Base-by-base conservation (phyloP, 2,888 invertebrate genomes). In the Chloroclysta siterata region DNA sequence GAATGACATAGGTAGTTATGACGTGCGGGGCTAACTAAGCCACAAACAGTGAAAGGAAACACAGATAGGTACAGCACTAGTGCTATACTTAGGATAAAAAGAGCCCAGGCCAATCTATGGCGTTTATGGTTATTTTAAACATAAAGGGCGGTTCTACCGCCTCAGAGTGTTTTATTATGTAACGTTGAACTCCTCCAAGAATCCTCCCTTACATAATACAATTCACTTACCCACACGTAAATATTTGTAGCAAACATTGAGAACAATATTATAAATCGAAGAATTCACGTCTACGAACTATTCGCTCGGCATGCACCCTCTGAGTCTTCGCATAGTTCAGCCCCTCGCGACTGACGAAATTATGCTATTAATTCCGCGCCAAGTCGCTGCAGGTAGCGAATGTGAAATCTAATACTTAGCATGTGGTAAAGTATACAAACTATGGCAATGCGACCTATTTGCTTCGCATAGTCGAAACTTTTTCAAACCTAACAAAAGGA, bases 301-400 rank as follows among this genome's bases (percentile, higher is more conserved):
- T 77, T 75, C 63, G 58, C 61, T 44, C 54, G 15, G 36, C 41
- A 61, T 72, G 66, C 68, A 65, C 72, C 75, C 77, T 72, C 62
- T 53, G 51, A 75, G 77, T 78, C 66, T 69, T 66, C 47, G 70
- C 78, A 80, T 79, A 80, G 76, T 79, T 82, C 56, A 48, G 61
- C 67, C 72, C 79, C 75, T 48, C 66, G 52, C 58, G 50, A 58
- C 61, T 57, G 47, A 14, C 58, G 53, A 51, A 70, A 70, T 65
- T 63, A 63, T 57, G 57, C 64, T 66, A 65, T 64, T 62, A 68
- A 57, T 63, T 56, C 44, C 29, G 33, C 51, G 46, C 15, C 14
- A 53, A 54, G 60, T 66, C 66, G 51, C 50, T 33, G 50, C 46
- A 60, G 55, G 42, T 7, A 54, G 50, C n/a, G 22, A 56, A 52